A percentile compares a stretch with the other conserved stretches of the same genome.
Evolutionary conservation across 2,888 invertebrate genomes (phyloP).

Genomic region (Conistra vaccinii): DNA sequence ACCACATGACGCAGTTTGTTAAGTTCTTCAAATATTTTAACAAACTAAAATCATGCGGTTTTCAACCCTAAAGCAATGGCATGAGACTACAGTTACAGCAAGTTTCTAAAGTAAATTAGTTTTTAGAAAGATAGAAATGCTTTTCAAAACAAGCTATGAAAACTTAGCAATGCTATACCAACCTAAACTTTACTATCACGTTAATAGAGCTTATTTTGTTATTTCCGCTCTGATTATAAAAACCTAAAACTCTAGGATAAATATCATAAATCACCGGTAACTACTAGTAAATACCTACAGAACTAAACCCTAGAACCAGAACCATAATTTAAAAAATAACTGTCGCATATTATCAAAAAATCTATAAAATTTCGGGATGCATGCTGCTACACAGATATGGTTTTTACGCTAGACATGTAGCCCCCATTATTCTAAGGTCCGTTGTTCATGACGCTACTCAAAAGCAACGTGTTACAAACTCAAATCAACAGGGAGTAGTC

Average conservation of each 20-base stretch:
- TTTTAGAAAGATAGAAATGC: conserved; percentile 16
- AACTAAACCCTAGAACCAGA: conserved; percentile 31
- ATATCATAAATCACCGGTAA: background rate
- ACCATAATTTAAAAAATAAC: conserved; percentile 23
- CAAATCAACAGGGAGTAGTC: background rate
- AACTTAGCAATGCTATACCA: conserved; percentile 14
- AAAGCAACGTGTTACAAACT: background rate
- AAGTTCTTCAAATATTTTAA: conserved; percentile 27
- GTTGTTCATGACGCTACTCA: too few relatives aligned
- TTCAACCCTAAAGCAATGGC: conserved; percentile 63
- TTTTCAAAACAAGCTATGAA: conserved; percentile 22
- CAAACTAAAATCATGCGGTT: conserved; percentile 49
- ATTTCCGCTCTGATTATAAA: conserved; percentile 20
- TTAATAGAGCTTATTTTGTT: conserved; percentile 41
- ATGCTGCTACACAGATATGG: conserved; percentile 17
- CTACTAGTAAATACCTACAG: background rate
- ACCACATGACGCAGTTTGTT: conserved; percentile 44
- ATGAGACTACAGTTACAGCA: conserved; percentile 77
- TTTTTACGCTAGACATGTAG: conserved; percentile 1
- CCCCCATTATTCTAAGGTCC: background rate
- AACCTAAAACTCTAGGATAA: background rate
- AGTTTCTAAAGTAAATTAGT: conserved; percentile 34
- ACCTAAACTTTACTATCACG: conserved; percentile 44
- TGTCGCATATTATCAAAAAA: conserved; percentile 44
- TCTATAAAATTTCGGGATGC: conserved; percentile 32